Percentiles rank a stretch among this genome's conserved stretches.
These are phyloP conservation scores for Chrosomus eos DNA, from an alignment of 2,797 vertebrate genomes.

Conservation along the genomic window DNA sequence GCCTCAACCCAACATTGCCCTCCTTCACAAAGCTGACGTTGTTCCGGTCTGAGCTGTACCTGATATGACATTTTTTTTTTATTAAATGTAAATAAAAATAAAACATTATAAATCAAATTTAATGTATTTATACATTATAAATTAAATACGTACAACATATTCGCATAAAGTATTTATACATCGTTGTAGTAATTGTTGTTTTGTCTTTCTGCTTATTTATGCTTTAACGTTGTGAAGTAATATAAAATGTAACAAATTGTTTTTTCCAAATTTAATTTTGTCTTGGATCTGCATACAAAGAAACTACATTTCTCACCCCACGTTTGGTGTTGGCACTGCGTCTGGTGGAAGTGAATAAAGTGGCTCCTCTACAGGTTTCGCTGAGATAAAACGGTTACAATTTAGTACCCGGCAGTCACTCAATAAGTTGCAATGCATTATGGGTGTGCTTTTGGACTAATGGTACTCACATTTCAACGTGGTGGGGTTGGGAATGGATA, in stretches of 20 bases:
- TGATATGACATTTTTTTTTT: slow-evolving; percentile 55
- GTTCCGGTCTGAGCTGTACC: slow-evolving; percentile 84
- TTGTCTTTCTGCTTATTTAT: neutral
- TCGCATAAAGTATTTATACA: neutral
- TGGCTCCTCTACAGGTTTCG: slow-evolving; percentile 76
- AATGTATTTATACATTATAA: neutral
- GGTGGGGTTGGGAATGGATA: slow-evolving; percentile 57
- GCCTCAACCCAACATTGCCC: slow-evolving; percentile 85
- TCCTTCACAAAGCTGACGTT: slow-evolving; percentile 85
- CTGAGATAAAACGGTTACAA: slow-evolving; percentile 59
- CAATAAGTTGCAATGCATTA: neutral
- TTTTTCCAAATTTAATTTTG: neutral
- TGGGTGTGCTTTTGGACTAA: neutral
- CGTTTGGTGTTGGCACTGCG: slow-evolving; percentile 71
- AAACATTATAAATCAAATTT: neutral
- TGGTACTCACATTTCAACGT: slow-evolving; percentile 72
- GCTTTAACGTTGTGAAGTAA: neutral
- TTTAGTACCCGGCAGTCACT: neutral
- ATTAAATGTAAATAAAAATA: neutral
- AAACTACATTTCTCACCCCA: slow-evolving; percentile 68
- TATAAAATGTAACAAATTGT: neutral
- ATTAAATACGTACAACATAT: too few relatives aligned
- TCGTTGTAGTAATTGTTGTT: neutral
- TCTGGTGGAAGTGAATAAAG: slow-evolving; percentile 83
- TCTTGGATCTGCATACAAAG: neutral